Evolutionary conservation across 2,888 invertebrate genomes (phyloP).

Genomic region (Spicauda simplicius): DNA sequence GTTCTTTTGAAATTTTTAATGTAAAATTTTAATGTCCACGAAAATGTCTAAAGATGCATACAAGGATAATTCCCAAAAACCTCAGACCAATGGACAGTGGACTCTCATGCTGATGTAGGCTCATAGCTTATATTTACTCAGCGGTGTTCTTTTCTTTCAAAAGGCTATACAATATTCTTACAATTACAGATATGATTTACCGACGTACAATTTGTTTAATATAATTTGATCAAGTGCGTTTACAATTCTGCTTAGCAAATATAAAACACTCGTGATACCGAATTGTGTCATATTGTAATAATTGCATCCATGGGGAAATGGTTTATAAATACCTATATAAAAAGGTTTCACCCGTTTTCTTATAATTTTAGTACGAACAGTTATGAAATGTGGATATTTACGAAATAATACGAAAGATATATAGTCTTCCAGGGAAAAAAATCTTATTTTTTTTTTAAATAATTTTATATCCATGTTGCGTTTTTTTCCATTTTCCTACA

Average conservation of each 20-base stretch:
- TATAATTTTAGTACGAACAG: no score
- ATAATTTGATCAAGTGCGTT: conserved; percentile 31
- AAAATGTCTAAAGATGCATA: no score
- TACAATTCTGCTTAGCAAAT: conserved; percentile 7
- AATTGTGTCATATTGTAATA: conserved; percentile 14
- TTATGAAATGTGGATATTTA: no score
- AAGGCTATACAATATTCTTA: conserved; percentile 11
- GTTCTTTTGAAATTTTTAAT: no score
- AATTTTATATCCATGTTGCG: no score
- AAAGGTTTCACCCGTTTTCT: not conserved
- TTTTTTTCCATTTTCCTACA: no score
- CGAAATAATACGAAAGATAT: no score
- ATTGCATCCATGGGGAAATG: not conserved
- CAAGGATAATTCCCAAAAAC: no score
- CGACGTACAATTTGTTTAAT: not conserved
- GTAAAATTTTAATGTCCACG: no score
- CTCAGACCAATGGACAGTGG: no score
- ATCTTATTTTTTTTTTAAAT: no score
- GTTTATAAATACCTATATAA: not conserved
- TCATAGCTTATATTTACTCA: conserved; percentile 7
- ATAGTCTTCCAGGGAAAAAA: no score
- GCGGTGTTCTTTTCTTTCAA: not conserved
- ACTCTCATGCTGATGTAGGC: not conserved
- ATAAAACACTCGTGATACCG: conserved; percentile 10
- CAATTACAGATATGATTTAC: conserved; percentile 20